Conservation (phyloP, 2,113 vertebrate species). For the Thunnus thynnus region DNA sequence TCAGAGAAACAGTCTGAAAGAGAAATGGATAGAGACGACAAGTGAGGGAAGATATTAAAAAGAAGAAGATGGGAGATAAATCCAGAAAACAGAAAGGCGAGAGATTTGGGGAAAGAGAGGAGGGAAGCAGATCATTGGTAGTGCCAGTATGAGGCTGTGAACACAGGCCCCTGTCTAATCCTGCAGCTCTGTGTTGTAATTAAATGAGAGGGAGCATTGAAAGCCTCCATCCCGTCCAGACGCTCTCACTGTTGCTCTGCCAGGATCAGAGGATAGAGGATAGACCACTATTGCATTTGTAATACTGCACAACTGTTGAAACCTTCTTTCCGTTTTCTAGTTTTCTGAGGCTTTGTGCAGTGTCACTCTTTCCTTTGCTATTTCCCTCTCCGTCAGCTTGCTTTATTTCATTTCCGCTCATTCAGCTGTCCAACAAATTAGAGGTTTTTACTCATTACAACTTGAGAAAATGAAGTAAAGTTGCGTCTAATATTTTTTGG, state of each 20-base stretch:
- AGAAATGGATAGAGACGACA: slow-evolving; percentile 70
- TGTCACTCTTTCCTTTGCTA: slow-evolving; percentile 68
- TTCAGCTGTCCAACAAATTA: slow-evolving; percentile 19
- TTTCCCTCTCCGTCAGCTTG: slow-evolving; percentile 53
- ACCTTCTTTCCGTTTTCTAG: slow-evolving; percentile 69
- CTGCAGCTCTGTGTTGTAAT: slow-evolving; percentile 84
- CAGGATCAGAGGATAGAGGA: slow-evolving; percentile 84
- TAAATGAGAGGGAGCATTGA: slow-evolving; percentile 81
- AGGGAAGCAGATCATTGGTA: slow-evolving; percentile 54
- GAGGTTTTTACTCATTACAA: slow-evolving; percentile 20
- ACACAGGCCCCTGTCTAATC: slow-evolving; percentile 87
- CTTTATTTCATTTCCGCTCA: slow-evolving; percentile 37
- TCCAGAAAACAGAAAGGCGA: slow-evolving; percentile 74
- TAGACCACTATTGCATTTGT: slow-evolving; percentile 89
- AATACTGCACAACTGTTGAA: slow-evolving; percentile 87
- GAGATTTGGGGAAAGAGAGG: slow-evolving; percentile 65
- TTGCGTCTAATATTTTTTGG: not conserved
- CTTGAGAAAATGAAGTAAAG: slow-evolving; percentile 1
- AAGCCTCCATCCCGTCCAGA: slow-evolving; percentile 84
- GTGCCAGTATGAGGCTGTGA: slow-evolving; percentile 83
- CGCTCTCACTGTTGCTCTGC: slow-evolving; percentile 85
- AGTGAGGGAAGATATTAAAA: slow-evolving; percentile 76
- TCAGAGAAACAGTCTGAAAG: slow-evolving; percentile 77
- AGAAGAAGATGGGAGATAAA: slow-evolving; percentile 74
- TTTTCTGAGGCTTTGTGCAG: slow-evolving; percentile 63